These are phyloP conservation scores for Caenorhabditis tropicalis DNA, from an alignment of 1,140 invertebrate species.

Conservation along the genomic window DNA sequence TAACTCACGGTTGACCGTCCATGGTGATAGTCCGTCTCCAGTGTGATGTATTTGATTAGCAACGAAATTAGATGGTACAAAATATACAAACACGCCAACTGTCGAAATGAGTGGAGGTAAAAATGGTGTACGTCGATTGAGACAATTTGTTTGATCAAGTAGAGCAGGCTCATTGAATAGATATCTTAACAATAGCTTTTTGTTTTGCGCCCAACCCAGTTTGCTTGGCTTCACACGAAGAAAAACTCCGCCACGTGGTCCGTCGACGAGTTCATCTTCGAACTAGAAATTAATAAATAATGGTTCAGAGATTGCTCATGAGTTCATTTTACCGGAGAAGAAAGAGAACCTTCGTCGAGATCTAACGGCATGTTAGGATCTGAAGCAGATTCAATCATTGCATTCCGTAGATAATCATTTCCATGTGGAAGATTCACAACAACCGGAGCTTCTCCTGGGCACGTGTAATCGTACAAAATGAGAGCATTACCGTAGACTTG, in stretches of 20 bases:
- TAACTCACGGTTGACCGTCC: slow-evolving; percentile 47
- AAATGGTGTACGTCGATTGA: slow-evolving; percentile 17
- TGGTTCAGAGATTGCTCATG: not conserved
- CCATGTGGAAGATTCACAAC: slow-evolving; percentile 46
- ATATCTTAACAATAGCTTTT: slow-evolving; percentile 45
- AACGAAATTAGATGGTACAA: slow-evolving; percentile 11
- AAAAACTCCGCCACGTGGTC: slow-evolving; percentile 10
- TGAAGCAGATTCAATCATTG: not conserved
- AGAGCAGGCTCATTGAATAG: slow-evolving; percentile 44
- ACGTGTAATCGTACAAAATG: slow-evolving; percentile 53
- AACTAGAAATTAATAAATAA: slow-evolving; percentile 15
- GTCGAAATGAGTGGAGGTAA: slow-evolving; percentile 27
- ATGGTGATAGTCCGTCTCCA: slow-evolving; percentile 51
- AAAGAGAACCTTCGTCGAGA: not conserved
- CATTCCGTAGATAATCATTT: slow-evolving; percentile 20
- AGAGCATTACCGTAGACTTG: slow-evolving; percentile 49
- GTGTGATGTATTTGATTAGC: slow-evolving; percentile 45
- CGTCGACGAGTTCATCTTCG: slow-evolving; percentile 45
- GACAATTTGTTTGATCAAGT: not conserved
- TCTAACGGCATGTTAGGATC: slow-evolving; percentile 2
- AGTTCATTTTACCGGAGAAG: not conserved
- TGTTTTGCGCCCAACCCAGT: slow-evolving; percentile 52
- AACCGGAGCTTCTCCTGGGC: slow-evolving; percentile 22
- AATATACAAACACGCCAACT: slow-evolving; percentile 36
- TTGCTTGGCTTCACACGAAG: slow-evolving; percentile 10